phyloP scores from a whole-genome alignment of 2,797 vertebrate genomes.

The Erpetoichthys calabaricus region DNA sequence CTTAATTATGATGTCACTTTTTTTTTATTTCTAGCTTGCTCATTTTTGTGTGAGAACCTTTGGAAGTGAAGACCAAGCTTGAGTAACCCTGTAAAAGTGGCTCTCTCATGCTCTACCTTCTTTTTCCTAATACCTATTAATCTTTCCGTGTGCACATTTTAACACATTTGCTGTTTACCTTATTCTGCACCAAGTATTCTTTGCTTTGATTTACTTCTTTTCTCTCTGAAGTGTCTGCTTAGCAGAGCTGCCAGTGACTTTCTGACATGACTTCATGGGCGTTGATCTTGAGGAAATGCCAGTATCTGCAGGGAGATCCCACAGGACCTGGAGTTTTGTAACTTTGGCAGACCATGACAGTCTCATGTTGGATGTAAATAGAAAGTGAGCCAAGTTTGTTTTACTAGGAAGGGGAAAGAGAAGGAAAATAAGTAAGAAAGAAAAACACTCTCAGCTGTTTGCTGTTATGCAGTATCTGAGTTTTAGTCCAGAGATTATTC shows the following conservation, averaged over 20 bases:
- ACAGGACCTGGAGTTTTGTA: not conserved
- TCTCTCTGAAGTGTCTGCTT: not conserved
- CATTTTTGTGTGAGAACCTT: too few relatives aligned
- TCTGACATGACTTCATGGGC: not conserved
- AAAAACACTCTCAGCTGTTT: conserved; percentile 3
- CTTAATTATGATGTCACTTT: too few relatives aligned
- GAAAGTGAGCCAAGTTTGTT: conserved; percentile 3
- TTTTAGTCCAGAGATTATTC: too few relatives aligned
- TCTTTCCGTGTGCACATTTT: too few relatives aligned
- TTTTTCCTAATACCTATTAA: too few relatives aligned
- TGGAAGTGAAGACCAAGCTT: too few relatives aligned
- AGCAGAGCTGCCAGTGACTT: not conserved
- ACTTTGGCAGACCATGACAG: not conserved
- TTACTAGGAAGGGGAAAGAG: not conserved
- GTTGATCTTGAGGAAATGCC: not conserved
- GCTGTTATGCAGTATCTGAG: not conserved
- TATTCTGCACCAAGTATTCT: too few relatives aligned
- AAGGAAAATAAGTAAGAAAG: not conserved
- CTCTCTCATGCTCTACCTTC: too few relatives aligned
- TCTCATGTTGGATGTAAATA: not conserved
- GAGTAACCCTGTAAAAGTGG: too few relatives aligned
- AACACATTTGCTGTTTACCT: too few relatives aligned
- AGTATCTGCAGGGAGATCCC: conserved; percentile 3
- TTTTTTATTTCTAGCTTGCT: too few relatives aligned
- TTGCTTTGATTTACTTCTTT: not conserved